Evolutionary conservation across 2,113 vertebrate species (phyloP).

Genomic region (Clarias gariepinus): DNA sequence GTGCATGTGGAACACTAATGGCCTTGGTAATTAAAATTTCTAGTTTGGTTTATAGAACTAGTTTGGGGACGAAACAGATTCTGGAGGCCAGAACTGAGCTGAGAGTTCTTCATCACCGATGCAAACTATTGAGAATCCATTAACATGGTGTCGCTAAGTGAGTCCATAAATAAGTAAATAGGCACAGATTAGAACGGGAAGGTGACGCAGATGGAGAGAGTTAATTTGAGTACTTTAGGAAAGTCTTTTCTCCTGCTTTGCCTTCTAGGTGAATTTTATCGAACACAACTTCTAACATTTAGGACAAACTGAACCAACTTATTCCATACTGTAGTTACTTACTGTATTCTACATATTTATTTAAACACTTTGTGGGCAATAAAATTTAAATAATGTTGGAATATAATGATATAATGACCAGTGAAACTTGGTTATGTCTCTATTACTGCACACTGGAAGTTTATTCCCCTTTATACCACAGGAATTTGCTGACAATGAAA

Average conservation of each 20-base stretch:
- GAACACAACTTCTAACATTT: background rate
- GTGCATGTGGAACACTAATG: background rate
- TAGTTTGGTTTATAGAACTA: background rate
- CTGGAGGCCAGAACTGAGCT: background rate
- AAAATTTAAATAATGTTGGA: background rate
- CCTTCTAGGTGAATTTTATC: background rate
- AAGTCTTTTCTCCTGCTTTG: background rate
- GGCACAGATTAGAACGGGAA: background rate
- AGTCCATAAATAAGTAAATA: background rate
- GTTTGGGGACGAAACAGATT: background rate
- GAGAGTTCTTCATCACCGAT: background rate
- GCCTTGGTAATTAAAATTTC: background rate
- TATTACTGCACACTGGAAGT: background rate
- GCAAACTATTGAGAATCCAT: background rate
- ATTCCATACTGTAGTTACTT: background rate
- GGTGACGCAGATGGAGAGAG: background rate
- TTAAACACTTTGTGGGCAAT: background rate
- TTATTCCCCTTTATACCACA: background rate
- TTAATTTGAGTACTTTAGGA: background rate
- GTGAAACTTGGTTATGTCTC: background rate
- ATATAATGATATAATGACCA: background rate
- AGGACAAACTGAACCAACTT: too few species aligned
- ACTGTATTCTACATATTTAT: background rate
- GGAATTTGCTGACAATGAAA: too few species aligned
- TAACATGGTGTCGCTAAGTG: background rate